Conservation (phyloP, 1,140 invertebrate species). For the Zophobas atratus region DNA sequence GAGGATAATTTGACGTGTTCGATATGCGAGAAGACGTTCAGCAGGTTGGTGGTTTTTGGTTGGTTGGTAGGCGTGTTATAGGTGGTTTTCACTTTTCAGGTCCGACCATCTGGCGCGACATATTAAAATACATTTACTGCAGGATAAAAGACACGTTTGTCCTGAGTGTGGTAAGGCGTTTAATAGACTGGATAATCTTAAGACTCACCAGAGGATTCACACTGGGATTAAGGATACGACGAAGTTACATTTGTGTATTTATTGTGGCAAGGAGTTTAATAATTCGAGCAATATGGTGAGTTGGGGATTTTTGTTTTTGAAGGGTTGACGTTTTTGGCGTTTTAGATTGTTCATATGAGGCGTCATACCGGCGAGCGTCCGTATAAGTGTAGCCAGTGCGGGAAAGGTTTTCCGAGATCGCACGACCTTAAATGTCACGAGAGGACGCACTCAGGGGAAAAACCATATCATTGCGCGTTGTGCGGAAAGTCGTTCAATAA, state of each 20-base stretch:
- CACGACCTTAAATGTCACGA: conserved; percentile 75
- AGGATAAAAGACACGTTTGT: conserved; percentile 68
- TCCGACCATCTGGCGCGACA: conserved; percentile 65
- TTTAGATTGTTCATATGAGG: conserved; percentile 71
- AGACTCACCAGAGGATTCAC: conserved; percentile 67
- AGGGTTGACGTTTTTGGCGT: conserved; percentile 41
- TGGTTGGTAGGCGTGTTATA: neutral
- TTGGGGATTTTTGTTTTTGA: conserved; percentile 6
- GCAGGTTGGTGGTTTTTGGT: conserved; percentile 53
- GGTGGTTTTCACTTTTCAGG: conserved; percentile 47
- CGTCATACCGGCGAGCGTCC: conserved; percentile 75
- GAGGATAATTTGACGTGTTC: conserved; percentile 64
- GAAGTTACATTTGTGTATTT: conserved; percentile 68
- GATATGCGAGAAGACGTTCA: conserved; percentile 64
- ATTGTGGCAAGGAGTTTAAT: conserved; percentile 69
- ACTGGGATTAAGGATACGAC: conserved; percentile 68
- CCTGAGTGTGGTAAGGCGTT: conserved; percentile 70
- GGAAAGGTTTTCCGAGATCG: conserved; percentile 76
- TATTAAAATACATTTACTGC: conserved; percentile 65
- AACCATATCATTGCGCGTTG: conserved; percentile 73
- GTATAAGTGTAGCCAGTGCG: conserved; percentile 75
- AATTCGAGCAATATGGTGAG: conserved; percentile 67
- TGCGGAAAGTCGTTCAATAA: conserved; percentile 70
- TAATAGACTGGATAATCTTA: conserved; percentile 67
- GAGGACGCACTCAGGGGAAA: conserved; percentile 73